Conservation (phyloP, 2,797 vertebrate genomes). For the Falco naumanni region DNA sequence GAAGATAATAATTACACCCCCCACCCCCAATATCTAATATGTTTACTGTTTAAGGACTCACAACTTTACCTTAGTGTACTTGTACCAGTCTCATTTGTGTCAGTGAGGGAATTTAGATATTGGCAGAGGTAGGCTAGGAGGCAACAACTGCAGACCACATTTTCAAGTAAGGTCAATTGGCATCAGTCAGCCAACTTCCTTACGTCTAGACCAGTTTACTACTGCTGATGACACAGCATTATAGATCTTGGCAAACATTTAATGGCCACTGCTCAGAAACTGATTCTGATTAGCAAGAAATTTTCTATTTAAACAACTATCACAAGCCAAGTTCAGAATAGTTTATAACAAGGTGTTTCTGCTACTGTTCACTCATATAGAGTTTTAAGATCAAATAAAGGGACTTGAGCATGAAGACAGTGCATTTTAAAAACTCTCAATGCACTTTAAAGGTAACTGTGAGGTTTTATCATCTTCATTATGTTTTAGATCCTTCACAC, state of each 20-base stretch:
- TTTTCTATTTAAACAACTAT: neutral
- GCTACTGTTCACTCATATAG: neutral
- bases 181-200: conserved; percentile 43
- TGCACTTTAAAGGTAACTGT: neutral
- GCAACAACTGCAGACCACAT: neutral
- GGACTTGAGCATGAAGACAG: neutral
- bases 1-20: neutral
- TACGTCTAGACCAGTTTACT: conserved; percentile 34
- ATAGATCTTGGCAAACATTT: conserved; percentile 30
- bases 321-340: neutral
- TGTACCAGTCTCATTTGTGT: neutral
- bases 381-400: neutral
- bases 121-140: neutral
- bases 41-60: neutral
- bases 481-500: neutral
- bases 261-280: conserved; percentile 21
- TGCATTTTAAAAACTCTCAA: neutral
- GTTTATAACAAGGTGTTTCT: neutral
- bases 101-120: neutral
- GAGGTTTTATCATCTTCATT: neutral
- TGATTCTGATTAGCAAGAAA: conserved; percentile 23
- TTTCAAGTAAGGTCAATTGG: conserved; percentile 29
- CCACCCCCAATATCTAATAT: neutral
- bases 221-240: conserved; percentile 20
- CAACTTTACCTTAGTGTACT: neutral